Percentiles rank a stretch among this genome's conserved stretches.
These are phyloP conservation scores for Rhamphomyia laevipes DNA, from an alignment of 2,888 invertebrate species.

Conservation along the genomic window DNA sequence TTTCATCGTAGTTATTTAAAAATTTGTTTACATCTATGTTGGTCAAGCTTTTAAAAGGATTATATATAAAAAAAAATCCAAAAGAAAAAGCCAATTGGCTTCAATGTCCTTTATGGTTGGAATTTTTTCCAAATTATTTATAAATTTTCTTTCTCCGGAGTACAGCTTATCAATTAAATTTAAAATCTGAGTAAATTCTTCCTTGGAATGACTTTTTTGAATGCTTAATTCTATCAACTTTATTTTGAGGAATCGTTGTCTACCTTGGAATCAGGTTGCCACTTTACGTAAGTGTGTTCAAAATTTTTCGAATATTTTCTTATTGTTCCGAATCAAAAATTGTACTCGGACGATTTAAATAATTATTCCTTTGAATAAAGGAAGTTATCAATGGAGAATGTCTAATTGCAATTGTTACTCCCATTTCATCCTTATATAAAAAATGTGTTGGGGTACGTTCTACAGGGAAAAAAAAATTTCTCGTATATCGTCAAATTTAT, in stretches of 20 bases:
- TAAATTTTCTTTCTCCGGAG: neutral
- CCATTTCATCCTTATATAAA: neutral
- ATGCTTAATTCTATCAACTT: neutral
- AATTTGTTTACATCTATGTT: neutral
- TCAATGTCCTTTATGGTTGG: neutral
- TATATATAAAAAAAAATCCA: neutral
- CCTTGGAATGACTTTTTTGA: neutral
- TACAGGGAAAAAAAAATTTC: no score
- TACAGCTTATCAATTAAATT: neutral
- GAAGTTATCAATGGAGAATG: constrained; percentile 2
- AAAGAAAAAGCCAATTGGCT: neutral
- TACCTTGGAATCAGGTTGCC: neutral
- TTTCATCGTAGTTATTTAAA: neutral
- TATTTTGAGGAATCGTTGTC: neutral
- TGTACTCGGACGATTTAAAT: constrained; percentile 1
- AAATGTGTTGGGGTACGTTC: constrained; percentile 2
- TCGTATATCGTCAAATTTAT: no score
- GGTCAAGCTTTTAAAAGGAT: no score
- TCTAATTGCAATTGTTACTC: neutral
- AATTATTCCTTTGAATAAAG: constrained; percentile 2
- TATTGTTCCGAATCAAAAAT: neutral
- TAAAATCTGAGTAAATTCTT: neutral
- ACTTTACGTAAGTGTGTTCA: constrained; percentile 1
- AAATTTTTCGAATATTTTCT: constrained; percentile 1
- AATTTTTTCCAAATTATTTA: constrained; percentile 1